These are phyloP conservation scores for Ormia ochracea DNA, from an alignment of 2,888 invertebrate genomes.

Conservation along the genomic window DNA sequence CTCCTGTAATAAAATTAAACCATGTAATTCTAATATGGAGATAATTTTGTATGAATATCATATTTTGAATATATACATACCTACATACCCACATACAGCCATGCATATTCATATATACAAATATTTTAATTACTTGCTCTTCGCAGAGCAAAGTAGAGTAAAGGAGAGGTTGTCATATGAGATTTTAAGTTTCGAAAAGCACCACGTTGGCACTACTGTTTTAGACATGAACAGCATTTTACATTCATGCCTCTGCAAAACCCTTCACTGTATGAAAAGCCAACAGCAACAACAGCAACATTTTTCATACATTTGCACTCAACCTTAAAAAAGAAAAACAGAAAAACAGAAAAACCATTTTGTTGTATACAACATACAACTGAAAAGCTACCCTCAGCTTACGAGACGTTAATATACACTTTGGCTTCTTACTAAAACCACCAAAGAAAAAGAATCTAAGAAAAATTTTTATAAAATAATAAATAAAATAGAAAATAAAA, in stretches of 20 bases:
- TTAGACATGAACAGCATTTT: constrained; percentile 11
- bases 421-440: constrained; percentile 77
- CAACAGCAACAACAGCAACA: constrained; percentile 4
- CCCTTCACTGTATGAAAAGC: constrained; percentile 15
- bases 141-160: too few species aligned
- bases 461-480: constrained; percentile 61
- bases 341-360: constrained; percentile 50
- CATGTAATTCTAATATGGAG: too few species aligned
- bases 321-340: constrained; percentile 50
- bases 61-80: too few species aligned
- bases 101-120: too few species aligned
- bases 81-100: too few species aligned
- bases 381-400: constrained; percentile 74
- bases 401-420: constrained; percentile 75
- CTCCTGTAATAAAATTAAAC: too few species aligned
- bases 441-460: constrained; percentile 65
- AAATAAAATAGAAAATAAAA: too few species aligned
- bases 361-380: constrained; percentile 53
- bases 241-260: constrained; percentile 34
- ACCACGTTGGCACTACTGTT: constrained; percentile 1
- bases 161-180: too few species aligned
- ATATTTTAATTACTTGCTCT: too few species aligned
- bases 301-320: constrained; percentile 47
- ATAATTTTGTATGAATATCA: too few species aligned
- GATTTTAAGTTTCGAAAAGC: neutral